phyloP scores from a whole-genome alignment of 2,113 vertebrate genomes.

The Crotalus viridis region DNA sequence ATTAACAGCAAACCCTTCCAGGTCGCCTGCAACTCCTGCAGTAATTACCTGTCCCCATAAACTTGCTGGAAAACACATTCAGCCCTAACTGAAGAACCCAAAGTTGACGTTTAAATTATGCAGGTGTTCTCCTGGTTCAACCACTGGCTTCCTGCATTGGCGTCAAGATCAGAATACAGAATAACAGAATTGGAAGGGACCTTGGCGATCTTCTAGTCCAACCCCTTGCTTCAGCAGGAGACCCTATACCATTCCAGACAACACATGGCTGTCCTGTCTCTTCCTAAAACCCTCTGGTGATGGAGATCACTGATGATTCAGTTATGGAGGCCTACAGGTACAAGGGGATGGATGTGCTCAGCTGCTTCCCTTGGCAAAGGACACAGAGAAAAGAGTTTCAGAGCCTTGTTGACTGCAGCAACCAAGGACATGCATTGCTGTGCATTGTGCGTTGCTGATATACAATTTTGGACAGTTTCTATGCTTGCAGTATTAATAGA shows the following conservation, averaged over 20 bases:
- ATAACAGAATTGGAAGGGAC: neutral
- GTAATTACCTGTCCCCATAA: constrained; percentile 74
- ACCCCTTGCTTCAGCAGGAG: neutral
- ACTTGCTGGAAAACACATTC: constrained; percentile 48
- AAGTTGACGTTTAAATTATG: constrained; percentile 16
- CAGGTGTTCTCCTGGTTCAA: neutral
- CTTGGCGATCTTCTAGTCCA: neutral
- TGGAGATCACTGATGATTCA: neutral
- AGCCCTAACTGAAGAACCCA: constrained; percentile 11
- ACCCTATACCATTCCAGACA: neutral
- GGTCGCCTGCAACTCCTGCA: constrained; percentile 71
- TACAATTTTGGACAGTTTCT: neutral
- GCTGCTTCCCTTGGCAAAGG: neutral
- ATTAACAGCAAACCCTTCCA: constrained; percentile 84
- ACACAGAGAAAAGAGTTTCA: neutral
- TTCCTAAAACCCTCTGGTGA: neutral
- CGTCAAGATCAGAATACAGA: neutral
- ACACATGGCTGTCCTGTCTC: neutral
- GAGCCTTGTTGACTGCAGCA: neutral
- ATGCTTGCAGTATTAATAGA: neutral
- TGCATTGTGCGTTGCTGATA: neutral
- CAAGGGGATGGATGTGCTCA: no score
- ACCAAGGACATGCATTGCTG: neutral
- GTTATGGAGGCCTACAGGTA: neutral
- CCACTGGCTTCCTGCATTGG: neutral